Percentiles rank a stretch among this genome's conserved stretches.
Evolutionary conservation across 2,113 vertebrate species (phyloP).

Genomic region (Nibea coibor): DNA sequence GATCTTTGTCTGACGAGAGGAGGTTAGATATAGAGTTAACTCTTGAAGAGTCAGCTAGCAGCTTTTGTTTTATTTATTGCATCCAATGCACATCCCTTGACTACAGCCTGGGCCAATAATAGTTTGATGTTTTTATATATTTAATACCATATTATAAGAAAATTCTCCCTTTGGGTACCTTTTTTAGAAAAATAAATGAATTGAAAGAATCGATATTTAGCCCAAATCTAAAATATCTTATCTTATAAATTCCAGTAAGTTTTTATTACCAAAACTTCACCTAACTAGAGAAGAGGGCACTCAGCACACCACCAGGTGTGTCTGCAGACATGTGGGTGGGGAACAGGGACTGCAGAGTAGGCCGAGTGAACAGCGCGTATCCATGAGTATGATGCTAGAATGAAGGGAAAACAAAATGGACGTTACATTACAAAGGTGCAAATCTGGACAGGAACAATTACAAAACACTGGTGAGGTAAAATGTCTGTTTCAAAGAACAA

Average conservation of each 20-base stretch:
- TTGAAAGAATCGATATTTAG: background rate
- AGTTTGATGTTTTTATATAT: background rate
- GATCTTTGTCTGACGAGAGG: constrained; percentile 47
- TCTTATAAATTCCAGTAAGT: too few species aligned
- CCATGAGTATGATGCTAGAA: too few species aligned
- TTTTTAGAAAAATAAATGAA: background rate
- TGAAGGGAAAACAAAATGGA: too few species aligned
- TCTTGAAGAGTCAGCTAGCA: constrained; percentile 60
- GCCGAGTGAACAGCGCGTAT: too few species aligned
- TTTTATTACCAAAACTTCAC: background rate
- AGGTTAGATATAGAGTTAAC: constrained; percentile 49
- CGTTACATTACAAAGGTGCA: too few species aligned
- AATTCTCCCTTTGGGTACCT: background rate
- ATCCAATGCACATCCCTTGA: constrained; percentile 15
- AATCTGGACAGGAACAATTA: too few species aligned
- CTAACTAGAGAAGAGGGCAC: background rate
- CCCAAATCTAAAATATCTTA: background rate
- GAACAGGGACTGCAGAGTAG: too few species aligned
- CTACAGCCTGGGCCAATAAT: constrained; percentile 5
- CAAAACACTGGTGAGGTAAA: too few species aligned
- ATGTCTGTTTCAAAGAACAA: too few species aligned
- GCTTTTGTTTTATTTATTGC: constrained; percentile 73
- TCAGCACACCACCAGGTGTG: too few species aligned
- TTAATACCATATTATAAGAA: background rate
- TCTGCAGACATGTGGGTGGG: too few species aligned